Conservation (phyloP, 2,888 invertebrate genomes). For the Psococerastis gibbosa region DNA sequence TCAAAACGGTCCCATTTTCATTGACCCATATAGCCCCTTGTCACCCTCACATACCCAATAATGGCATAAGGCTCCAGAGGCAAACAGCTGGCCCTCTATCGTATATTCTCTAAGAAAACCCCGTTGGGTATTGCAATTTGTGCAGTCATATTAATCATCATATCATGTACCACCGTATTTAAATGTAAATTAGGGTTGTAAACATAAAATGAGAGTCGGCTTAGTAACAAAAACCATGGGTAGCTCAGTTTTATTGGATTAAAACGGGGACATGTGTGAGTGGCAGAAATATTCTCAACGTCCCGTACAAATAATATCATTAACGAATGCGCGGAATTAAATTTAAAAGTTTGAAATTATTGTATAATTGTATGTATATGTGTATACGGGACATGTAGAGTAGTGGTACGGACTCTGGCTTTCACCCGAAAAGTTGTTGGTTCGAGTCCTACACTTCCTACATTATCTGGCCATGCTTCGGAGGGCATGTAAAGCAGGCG, state of each 20-base stretch:
- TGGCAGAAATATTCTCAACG: neutral
- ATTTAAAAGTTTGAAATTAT: too few species aligned
- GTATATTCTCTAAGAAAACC: neutral
- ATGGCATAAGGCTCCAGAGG: slow-evolving; percentile 10
- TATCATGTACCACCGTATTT: neutral
- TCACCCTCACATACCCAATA: slow-evolving; percentile 1
- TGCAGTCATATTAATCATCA: neutral
- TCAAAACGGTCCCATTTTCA: neutral
- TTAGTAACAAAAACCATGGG: neutral
- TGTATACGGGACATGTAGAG: too few species aligned
- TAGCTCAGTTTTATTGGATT: neutral
- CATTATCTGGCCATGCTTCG: too few species aligned
- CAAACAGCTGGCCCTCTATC: slow-evolving; percentile 6
- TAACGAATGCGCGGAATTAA: too few species aligned
- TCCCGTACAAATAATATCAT: neutral
- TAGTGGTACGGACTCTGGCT: too few species aligned
- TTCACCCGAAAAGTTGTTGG: too few species aligned
- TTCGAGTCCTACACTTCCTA: too few species aligned
- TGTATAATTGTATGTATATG: too few species aligned
- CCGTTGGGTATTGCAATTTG: too few species aligned
- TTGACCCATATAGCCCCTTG: neutral
- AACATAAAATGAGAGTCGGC: neutral
- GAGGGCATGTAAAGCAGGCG: too few species aligned
- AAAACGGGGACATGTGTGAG: neutral
- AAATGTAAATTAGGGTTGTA: neutral